Percentiles rank a stretch among this genome's conserved stretches.
phyloP scores from a whole-genome alignment of 2,888 invertebrate species.

The Aporophyla lueneburgensis region DNA sequence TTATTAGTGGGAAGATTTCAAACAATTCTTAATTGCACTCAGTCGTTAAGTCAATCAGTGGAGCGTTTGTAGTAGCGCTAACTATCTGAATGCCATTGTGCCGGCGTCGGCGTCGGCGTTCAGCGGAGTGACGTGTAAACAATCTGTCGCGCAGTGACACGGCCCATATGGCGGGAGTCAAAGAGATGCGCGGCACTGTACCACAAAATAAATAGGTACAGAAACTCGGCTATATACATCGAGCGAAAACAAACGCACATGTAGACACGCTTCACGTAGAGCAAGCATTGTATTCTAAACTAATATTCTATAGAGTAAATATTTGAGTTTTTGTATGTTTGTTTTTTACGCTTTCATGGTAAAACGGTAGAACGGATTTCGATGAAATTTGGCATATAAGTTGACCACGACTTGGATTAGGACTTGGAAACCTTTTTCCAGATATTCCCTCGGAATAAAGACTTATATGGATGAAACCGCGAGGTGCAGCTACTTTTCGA shows the following conservation, averaged over 20 bases:
- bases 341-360: no score
- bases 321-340: no score
- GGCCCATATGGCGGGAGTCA: conserved; percentile 46
- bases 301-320: no score
- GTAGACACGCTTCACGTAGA: not conserved
- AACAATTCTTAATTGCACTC: conserved; percentile 57
- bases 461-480: no score
- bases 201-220: not conserved
- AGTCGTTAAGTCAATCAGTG: conserved; percentile 56
- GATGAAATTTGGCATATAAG: no score
- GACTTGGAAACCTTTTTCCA: no score
- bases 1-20: conserved; percentile 44
- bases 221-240: not conserved
- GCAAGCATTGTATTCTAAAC: not conserved
- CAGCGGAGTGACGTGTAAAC: conserved; percentile 55
- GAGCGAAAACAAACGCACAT: not conserved
- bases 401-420: no score
- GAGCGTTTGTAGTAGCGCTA: conserved; percentile 43
- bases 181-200: conserved; percentile 22
- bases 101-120: conserved; percentile 47
- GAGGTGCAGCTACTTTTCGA: no score
- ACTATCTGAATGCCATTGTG: conserved; percentile 39
- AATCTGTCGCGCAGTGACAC: conserved; percentile 42
- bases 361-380: no score
- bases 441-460: no score